Percentiles rank a stretch among this genome's conserved stretches.
These are phyloP conservation scores for Biston betularia DNA, from an alignment of 2,888 invertebrate genomes.

Conservation along the genomic window DNA sequence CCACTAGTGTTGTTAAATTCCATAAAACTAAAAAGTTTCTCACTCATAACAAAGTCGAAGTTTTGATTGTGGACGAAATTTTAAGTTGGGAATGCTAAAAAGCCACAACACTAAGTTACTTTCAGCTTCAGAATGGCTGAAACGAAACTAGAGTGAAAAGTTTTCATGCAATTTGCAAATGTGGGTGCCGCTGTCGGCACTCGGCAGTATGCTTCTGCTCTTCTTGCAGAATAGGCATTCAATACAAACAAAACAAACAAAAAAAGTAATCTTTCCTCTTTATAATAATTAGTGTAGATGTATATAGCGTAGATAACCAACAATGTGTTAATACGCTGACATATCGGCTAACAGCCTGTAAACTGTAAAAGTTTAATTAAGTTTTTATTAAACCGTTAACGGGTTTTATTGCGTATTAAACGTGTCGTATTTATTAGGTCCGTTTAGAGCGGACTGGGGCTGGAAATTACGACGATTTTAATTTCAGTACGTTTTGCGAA, in stretches of 20 bases:
- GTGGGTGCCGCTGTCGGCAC: slow-evolving; percentile 44
- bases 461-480: slow-evolving; percentile 17
- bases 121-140: slow-evolving; percentile 34
- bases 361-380: slow-evolving; percentile 22
- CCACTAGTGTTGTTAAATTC: background rate
- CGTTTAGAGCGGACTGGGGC: slow-evolving; percentile 7
- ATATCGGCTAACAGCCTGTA: slow-evolving; percentile 15
- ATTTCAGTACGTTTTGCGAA: slow-evolving; percentile 14
- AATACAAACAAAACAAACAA: too few relatives aligned
- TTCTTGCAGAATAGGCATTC: too few relatives aligned
- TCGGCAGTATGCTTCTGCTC: slow-evolving; percentile 50
- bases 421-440: slow-evolving; percentile 22
- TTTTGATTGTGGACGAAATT: slow-evolving; percentile 8
- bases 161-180: slow-evolving; percentile 50
- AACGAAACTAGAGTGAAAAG: slow-evolving; percentile 21
- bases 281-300: too few relatives aligned
- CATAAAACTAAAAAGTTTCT: background rate
- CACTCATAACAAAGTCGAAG: background rate
- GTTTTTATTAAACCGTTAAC: slow-evolving; percentile 25
- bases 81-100: slow-evolving; percentile 1
- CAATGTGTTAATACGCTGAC: slow-evolving; percentile 4
- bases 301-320: slow-evolving; percentile 1
- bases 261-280: too few relatives aligned
- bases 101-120: slow-evolving; percentile 24
- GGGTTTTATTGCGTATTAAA: slow-evolving; percentile 13